Percentiles rank a stretch among this genome's conserved stretches.
Evolutionary conservation across 2,797 vertebrate genomes (phyloP).

Genomic region (Bucorvus abyssinicus): DNA sequence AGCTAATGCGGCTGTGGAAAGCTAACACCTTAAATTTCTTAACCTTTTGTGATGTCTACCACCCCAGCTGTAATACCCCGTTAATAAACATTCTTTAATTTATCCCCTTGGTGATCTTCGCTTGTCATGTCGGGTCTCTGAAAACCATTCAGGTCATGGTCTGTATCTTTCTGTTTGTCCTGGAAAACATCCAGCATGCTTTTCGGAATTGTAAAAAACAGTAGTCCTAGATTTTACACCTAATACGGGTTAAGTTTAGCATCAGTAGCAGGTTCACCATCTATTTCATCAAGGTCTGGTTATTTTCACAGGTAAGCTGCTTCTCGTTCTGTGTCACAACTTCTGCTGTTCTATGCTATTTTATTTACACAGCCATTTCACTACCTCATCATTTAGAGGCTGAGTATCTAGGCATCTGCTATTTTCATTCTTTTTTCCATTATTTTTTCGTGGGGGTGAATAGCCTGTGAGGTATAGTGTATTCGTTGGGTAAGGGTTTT

Average conservation of each 20-base stretch:
- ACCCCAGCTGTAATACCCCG: neutral
- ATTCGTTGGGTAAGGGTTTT: neutral
- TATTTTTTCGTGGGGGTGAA: neutral
- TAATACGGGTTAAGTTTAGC: neutral
- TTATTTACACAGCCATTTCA: neutral
- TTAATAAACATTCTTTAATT: neutral
- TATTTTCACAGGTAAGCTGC: neutral
- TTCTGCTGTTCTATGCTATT: neutral
- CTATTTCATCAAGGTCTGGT: neutral
- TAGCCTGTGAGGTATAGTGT: neutral
- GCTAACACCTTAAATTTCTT: neutral
- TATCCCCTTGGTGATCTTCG: neutral
- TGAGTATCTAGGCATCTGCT: neutral
- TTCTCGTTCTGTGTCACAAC: neutral
- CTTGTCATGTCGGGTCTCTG: neutral
- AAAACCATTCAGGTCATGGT: neutral
- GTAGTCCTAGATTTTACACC: neutral
- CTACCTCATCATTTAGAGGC: neutral
- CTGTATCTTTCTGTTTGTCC: neutral
- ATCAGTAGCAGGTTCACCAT: neutral
- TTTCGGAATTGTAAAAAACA: neutral
- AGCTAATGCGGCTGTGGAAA: neutral
- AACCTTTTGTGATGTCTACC: neutral
- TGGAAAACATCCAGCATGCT: neutral
- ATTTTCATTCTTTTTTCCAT: neutral